Base-by-base conservation (phyloP, 1,140 invertebrate genomes). In the Trichogramma pretiosum region DNA sequence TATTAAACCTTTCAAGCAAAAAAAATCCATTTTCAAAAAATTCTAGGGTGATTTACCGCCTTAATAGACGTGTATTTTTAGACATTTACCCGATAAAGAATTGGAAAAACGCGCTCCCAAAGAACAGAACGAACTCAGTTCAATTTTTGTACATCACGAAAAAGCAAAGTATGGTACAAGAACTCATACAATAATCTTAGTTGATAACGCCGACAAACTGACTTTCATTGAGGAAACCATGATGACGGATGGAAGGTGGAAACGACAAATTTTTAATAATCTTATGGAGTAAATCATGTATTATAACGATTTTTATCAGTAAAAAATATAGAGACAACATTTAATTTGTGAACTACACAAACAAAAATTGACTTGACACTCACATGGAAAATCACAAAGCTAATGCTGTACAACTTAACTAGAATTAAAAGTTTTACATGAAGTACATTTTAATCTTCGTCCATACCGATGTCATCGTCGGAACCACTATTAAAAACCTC, bases 111-210 rank as follows among this genome's bases (percentile, higher is more conserved):
- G 78, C 53, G 74, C 68, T 23, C 74, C 78, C 13, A 59, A 60
- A 13, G 62, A 59, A 54, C 76, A 73, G 45, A 59, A 81, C 53
- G 61, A 72, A 22, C 57, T 85, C 7, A 82, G 81, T 56, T 77
- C 82, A 8, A 74, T 86, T 46, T 86, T 76, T 70, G 82, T 88
- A 0, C 60, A 70, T 35, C 72, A 82, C 47, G 67, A 72, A 22
- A 56, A 62, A 24, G 60, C 57, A 10, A 69, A 72, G 28, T 88
- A 87, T 66, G 84, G 85, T 17, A 85, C 84, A 43, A 80, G 85
- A 58, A 77, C 75, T 5, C 75, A 76, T 52, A 72, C 74, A 21
- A 60, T 79, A 46, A 62, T 78, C 41, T 48, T 77, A 5, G 62
- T 78, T 5, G 71, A 76, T 52, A 50, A 55, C 9, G 46, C 59